phyloP scores from a whole-genome alignment of 2,113 vertebrate species.

The Lycaon pictus region DNA sequence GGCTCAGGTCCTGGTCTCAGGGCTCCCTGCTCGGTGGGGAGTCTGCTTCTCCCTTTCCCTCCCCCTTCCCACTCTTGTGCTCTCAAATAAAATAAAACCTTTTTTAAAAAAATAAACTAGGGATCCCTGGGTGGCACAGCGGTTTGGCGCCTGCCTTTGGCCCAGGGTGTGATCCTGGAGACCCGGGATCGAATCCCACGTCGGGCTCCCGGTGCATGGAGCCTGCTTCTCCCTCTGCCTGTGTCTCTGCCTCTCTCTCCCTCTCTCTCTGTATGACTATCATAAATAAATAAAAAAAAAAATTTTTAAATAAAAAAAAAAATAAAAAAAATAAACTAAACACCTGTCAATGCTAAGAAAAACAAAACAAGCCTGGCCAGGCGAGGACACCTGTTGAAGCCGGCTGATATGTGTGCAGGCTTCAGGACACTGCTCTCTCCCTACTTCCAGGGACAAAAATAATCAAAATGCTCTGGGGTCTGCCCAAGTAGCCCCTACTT shows the following conservation, averaged over 20 bases:
- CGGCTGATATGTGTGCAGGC: not conserved
- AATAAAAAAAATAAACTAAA: not conserved
- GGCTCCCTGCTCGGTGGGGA: not conserved
- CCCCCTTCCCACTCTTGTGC: not conserved
- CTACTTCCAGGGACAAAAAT: not conserved
- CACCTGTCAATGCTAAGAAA: not conserved
- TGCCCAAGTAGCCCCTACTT: not conserved
- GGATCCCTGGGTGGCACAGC: too few species aligned
- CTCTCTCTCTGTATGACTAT: too few species aligned
- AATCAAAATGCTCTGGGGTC: not conserved
- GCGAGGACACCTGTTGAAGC: accelerated
- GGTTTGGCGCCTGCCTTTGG: too few species aligned
- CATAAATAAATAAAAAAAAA: too few species aligned
- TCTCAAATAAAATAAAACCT: not conserved
- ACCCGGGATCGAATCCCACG: too few species aligned
- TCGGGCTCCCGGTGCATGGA: too few species aligned
- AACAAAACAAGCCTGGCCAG: not conserved
- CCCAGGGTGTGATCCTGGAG: too few species aligned
- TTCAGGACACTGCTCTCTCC: not conserved
- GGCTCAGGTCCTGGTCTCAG: not conserved
- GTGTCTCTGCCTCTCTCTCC: too few species aligned
- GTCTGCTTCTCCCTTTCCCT: not conserved
- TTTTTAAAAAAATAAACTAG: not conserved
- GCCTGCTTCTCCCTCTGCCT: too few species aligned
- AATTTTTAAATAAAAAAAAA: too few species aligned